Conservation (phyloP, 2,888 invertebrate species). For the Cantharis lateralis region DNA sequence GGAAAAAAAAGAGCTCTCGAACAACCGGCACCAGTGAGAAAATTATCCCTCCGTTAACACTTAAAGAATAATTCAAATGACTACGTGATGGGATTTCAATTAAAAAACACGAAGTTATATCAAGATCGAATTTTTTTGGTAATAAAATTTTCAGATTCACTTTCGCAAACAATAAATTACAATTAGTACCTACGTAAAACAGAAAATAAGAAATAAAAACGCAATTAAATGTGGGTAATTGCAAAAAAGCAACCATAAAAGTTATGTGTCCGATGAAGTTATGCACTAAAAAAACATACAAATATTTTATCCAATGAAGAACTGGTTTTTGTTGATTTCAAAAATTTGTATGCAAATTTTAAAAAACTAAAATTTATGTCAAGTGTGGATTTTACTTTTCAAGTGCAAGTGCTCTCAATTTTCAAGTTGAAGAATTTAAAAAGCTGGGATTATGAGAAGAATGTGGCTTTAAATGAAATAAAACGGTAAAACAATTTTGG, state of each 20-base stretch:
- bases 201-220: background rate
- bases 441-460: background rate
- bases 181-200: background rate
- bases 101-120: too few species aligned
- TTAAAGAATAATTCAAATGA: too few species aligned
- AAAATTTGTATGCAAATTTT: background rate
- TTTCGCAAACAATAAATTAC: background rate
- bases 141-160: background rate
- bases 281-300: background rate
- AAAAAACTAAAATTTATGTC: background rate
- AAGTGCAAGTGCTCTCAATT: background rate
- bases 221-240: background rate
- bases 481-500: background rate
- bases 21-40: too few species aligned
- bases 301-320: background rate
- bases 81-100: too few species aligned
- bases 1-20: too few species aligned
- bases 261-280: background rate
- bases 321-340: background rate
- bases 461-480: background rate
- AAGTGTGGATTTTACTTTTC: background rate
- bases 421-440: background rate
- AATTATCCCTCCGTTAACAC: too few species aligned
- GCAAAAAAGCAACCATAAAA: background rate
- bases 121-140: background rate